Percentiles rank a stretch among this genome's conserved stretches.
These are phyloP conservation scores for Vanacampus margaritifer DNA, from an alignment of 2,113 vertebrate species.

Conservation along the genomic window DNA sequence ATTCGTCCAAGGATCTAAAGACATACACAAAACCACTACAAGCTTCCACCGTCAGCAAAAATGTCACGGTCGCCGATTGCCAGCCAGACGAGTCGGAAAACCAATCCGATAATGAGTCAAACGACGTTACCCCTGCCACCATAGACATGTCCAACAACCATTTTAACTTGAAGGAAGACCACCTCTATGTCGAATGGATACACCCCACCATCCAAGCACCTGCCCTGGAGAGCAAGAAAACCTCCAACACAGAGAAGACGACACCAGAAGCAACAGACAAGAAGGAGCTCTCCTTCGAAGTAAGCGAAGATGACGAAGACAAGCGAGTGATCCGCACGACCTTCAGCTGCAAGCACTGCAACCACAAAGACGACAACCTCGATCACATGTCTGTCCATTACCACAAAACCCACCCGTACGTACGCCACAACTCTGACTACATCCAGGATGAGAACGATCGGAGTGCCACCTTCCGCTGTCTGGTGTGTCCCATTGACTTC, in stretches of 20 bases:
- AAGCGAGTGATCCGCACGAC: constrained; percentile 67
- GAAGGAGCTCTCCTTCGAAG: constrained; percentile 78
- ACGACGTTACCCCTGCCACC: constrained; percentile 70
- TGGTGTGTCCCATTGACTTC: constrained; percentile 89
- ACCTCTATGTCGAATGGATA: constrained; percentile 43
- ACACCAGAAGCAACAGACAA: constrained; percentile 72
- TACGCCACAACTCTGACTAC: constrained; percentile 80
- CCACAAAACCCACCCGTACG: constrained; percentile 82
- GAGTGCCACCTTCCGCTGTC: constrained; percentile 85
- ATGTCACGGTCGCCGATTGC: constrained; percentile 28
- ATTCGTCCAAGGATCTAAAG: constrained; percentile 72
- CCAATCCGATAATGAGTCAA: constrained; percentile 72
- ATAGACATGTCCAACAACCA: constrained; percentile 76
- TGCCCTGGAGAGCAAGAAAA: constrained; percentile 69
- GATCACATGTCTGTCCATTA: constrained; percentile 81
- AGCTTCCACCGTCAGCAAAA: constrained; percentile 64
- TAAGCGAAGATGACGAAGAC: constrained; percentile 80
- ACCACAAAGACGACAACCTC: constrained; percentile 79
- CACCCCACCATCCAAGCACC: constrained; percentile 64
- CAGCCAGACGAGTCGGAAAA: constrained; percentile 60
- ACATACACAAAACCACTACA: constrained; percentile 70
- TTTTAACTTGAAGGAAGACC: constrained; percentile 40
- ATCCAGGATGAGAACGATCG: constrained; percentile 80
- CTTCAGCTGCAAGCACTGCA: constrained; percentile 89
- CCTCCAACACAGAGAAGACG: constrained; percentile 61